Base-by-base conservation (phyloP, 2,888 invertebrate species). In the Phorcus lineatus region DNA sequence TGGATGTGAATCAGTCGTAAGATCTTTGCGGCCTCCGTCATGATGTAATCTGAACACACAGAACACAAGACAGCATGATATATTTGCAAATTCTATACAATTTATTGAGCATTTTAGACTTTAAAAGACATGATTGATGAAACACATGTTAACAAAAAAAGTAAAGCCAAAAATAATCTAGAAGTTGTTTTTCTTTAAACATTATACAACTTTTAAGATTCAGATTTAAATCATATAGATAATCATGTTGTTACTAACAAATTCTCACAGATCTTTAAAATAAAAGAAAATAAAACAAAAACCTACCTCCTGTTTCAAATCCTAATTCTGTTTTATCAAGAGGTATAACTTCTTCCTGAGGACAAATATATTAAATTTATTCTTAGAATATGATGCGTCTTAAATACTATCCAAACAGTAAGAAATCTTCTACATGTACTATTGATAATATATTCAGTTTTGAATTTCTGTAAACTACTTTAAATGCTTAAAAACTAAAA, bases 1-100 rank as follows among this genome's bases (percentile, higher is more conserved):
- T 96, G 96, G 83, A 98, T 95, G 92, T 97, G 97, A 24, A 98
- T 94, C 57, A 97, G 94, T 66, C 96, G 94, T 79, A 98, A 93
- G 78, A 97, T 95, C 92, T 96, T 96, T 0, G 96, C 96, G 1
- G 92, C 92, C 84, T 92, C 92, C 77, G 89, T 90, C 70, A 89
- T 91, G 52, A 92, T 91, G 77, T 92, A 91, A 86, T 93, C 92
- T 92, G 88, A 19, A 89, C 88, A 57, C 53, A 52, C 19, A 75
- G 19, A 57, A 24, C 1, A 57, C 11, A 36, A 36, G 36, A 36
- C 36, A n/a, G n/a, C n/a, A 36, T 36, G 7, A 36, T 55, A 11
- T 55, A 22, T 19, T 9, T n/a, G 9, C 2, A n/a, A 66, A 19
- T 24, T 19, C 7, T 16, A 66, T 16, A 66, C 9, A 66, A 66